Evolutionary conservation across 1,140 invertebrate genomes (phyloP), one percentile per base, ranked within the genome.

Genomic region (Lasioglossum albipes): DNA sequence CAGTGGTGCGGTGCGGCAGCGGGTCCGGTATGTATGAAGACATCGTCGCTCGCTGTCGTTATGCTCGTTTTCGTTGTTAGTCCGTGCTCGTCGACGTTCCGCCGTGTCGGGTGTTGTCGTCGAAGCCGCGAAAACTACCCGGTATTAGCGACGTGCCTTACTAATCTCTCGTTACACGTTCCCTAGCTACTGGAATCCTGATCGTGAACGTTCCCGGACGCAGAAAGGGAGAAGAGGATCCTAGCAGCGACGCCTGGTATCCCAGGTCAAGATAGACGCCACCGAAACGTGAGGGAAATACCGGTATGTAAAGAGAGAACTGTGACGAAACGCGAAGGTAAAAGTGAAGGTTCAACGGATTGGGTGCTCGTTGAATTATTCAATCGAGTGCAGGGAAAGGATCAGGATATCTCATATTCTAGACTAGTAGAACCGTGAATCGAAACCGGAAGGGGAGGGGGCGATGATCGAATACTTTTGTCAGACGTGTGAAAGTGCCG

Each of bases 131-230:
- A 49, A 49, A 49, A 49, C 13, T 49, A 10, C 45, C 2, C 10
- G 2, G 45, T 12, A 49, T 49, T 49, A 49, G 10, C 45, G 9
- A 49, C 45, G 45, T 49, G 45, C 45, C 79, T 59, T 79, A 78
- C 85, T 90, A 90, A 90, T 91, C 87, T 85, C 82, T 83, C 85
- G 83, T 77, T 83, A 81, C 84, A 80, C 82, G 83, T 85, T 87
- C 82, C 81, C 81, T 75, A 5, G 36, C 36, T 76, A 61, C 65
- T 83, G 79, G 82, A 87, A 85, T 84, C 62, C 49, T 41, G 66
- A 84, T 77, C 75, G 61, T 64, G 62, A 57, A 65, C 27, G 18
- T 59, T 7, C 41, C 42, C 45, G 62, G 41, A 62, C 41, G 42
- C 36, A 36, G 64, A 27, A n/a, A 9, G 57, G 52, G 52, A 59